A percentile compares a stretch with the other conserved stretches of the same genome.
These are phyloP conservation scores for Catocala fraxini DNA, from an alignment of 2,888 invertebrate genomes.

Conservation along the genomic window DNA sequence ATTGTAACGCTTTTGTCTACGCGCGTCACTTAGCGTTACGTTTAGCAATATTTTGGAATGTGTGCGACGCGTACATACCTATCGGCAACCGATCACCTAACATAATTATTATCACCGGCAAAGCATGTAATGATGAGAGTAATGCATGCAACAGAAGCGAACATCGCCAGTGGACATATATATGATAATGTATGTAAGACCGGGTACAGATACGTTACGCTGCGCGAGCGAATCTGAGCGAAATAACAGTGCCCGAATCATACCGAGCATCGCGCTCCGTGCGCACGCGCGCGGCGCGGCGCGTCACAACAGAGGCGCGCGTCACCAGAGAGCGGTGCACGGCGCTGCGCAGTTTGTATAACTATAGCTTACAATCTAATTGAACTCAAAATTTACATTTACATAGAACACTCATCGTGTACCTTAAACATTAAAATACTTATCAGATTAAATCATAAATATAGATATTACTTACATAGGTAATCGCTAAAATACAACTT, in stretches of 20 bases:
- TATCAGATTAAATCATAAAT: slow-evolving; percentile 81
- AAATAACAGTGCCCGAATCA: slow-evolving; percentile 70
- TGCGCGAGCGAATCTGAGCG: slow-evolving; percentile 80
- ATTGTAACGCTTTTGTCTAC: slow-evolving; percentile 72
- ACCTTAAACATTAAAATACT: slow-evolving; percentile 78
- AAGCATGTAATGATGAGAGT: slow-evolving; percentile 51
- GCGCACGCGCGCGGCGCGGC: slow-evolving; percentile 14
- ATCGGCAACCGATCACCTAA: slow-evolving; percentile 55
- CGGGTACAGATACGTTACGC: slow-evolving; percentile 50
- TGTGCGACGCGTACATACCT: slow-evolving; percentile 76
- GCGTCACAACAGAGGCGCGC: slow-evolving; percentile 13
- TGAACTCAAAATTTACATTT: slow-evolving; percentile 84
- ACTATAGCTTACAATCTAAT: slow-evolving; percentile 71
- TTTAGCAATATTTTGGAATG: slow-evolving; percentile 84
- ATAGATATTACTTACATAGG: slow-evolving; percentile 77
- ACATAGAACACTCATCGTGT: slow-evolving; percentile 81
- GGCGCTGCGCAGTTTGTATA: slow-evolving; percentile 54
- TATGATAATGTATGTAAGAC: slow-evolving; percentile 37
- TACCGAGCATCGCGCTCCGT: slow-evolving; percentile 41
- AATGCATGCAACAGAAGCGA: slow-evolving; percentile 43
- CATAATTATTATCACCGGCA: slow-evolving; percentile 50
- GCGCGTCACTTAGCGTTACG: slow-evolving; percentile 75
- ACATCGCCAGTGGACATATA: slow-evolving; percentile 24
- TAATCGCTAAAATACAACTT: slow-evolving; percentile 74
- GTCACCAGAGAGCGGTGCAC: slow-evolving; percentile 36